Conservation (phyloP, 1,140 invertebrate genomes). For the Pectinophora gossypiella region DNA sequence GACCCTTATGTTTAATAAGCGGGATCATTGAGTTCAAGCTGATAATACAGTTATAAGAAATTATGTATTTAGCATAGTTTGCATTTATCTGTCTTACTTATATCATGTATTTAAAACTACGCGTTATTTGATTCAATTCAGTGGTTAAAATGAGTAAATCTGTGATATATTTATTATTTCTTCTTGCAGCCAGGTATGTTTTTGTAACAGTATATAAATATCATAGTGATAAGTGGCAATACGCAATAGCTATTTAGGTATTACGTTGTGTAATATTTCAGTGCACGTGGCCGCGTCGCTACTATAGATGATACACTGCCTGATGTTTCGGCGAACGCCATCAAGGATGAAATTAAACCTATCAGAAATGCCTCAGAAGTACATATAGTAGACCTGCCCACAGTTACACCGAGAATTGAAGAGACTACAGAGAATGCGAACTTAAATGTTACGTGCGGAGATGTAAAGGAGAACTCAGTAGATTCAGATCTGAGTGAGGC, state of each 20-base stretch:
- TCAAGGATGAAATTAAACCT: neutral
- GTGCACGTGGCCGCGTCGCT: neutral
- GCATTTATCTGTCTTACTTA: neutral
- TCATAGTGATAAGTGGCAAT: no score
- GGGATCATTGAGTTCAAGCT: neutral
- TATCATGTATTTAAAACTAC: neutral
- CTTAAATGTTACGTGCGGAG: neutral
- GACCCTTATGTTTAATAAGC: neutral
- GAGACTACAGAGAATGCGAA: neutral
- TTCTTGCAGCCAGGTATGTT: neutral
- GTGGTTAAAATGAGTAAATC: neutral
- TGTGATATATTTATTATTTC: neutral
- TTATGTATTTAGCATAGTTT: neutral
- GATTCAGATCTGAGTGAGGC: slow-evolving; percentile 6
- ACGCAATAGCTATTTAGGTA: no score
- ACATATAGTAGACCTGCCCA: neutral
- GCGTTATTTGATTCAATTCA: neutral
- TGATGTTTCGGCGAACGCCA: neutral
- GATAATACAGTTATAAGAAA: no score
- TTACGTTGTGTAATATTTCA: no score
- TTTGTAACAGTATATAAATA: no score
- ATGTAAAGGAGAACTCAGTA: slow-evolving; percentile 1
- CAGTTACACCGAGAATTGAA: neutral
- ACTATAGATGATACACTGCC: neutral
- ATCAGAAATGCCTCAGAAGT: neutral